Evolutionary conservation across 2,797 vertebrate species (phyloP), one percentile per base, ranked within the genome.

Genomic region (Chelmon rostratus): DNA sequence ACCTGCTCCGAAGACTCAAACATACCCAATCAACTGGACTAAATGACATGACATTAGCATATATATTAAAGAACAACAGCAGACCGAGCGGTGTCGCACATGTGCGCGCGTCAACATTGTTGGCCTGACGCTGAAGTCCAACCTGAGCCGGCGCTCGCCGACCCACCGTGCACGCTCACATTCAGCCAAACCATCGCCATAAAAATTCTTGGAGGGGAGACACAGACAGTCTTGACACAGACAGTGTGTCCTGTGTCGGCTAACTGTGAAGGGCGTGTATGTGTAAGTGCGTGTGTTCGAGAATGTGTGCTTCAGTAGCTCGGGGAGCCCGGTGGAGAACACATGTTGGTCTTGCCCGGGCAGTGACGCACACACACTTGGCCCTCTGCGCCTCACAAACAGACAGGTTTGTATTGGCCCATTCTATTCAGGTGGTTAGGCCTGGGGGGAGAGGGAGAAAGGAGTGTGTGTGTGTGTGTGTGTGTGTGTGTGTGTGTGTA

Each of bases 311-410:
- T 79, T 91, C 83, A 88, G 89, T 69, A 66, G 86, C 86, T 90
- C 16, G 76, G 72, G 88, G 83, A 91, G 89, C 84, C 83, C 78
- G 70, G 76, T 47, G 85, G 86, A 89, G 93, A 92, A 90, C 90
- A 80, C 88, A 88, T 88, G 90, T 90, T 83, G 91, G 91, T 93
- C 91, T 93, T 90, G 90, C 89, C 88, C 89, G 82, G 86, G 78
- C 58, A 90, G 93, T 96, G 95, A 95, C 95, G 95, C 95, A 95
- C 94, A 95, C 94, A 94, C 94, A 92, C 93, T 94, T 89, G 83
- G 95, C 94, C 93, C 94, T 88, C 50, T 84, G 90, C 81, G 68
- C 84, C 89, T 87, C 88, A 88, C 94, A 95, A 93, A 95, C 93
- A 95, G 89, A 90, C 89, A 93, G 90, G 87, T 90, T 92, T 94